A percentile compares a stretch with the other conserved stretches of the same genome.
These are phyloP conservation scores for Mormyrus hasselquistii DNA, from an alignment of 2,797 vertebrate genomes.

Conservation along the genomic window DNA sequence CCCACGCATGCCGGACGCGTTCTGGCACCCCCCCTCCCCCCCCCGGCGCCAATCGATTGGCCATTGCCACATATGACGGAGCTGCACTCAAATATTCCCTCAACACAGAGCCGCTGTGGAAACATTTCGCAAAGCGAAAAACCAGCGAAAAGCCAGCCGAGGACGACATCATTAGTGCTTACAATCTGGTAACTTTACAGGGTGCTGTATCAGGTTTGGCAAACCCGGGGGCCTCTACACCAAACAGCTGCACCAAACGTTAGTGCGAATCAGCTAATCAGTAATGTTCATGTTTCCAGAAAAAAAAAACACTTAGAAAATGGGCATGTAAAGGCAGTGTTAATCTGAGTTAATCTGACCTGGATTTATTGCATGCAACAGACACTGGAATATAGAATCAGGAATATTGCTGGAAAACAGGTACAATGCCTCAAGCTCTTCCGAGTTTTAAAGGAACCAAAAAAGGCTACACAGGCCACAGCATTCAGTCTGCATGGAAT, in stretches of 20 bases:
- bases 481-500: neutral
- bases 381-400: neutral
- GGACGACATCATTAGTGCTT: neutral
- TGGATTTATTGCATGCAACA: neutral
- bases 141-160: neutral
- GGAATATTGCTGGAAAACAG: neutral
- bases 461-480: neutral
- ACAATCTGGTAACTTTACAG: neutral
- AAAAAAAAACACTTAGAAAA: neutral
- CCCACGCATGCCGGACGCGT: neutral
- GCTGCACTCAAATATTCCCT: neutral
- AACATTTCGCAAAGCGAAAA: neutral
- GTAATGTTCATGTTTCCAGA: neutral
- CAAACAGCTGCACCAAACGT: neutral
- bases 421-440: neutral
- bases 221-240: neutral
- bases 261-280: neutral
- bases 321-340: neutral
- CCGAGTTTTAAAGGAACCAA: neutral
- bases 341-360: neutral
- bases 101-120: neutral
- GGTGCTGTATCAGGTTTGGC: neutral
- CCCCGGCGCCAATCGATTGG: neutral
- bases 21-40: neutral
- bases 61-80: neutral